Conservation (phyloP, 2,113 vertebrate genomes). For the Pyrgilauda ruficollis region DNA sequence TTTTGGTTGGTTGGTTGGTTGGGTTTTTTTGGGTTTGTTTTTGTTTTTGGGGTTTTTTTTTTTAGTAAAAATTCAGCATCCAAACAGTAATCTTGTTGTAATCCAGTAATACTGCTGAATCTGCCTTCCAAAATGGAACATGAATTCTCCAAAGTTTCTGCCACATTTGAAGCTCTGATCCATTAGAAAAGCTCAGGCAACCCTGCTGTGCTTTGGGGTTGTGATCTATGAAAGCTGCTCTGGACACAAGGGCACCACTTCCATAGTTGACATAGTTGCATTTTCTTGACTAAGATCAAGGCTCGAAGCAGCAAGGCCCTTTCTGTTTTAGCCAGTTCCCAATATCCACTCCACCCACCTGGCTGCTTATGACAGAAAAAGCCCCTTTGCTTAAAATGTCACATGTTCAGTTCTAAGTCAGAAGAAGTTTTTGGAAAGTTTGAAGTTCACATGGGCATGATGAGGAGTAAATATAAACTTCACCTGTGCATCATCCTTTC, state of each 20-base stretch:
- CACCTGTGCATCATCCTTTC: not conserved
- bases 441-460: not conserved
- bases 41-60: too few species aligned
- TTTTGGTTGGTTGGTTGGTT: not conserved
- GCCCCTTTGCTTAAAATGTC: not conserved
- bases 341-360: not conserved
- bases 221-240: not conserved
- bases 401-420: not conserved
- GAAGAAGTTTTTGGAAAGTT: not conserved
- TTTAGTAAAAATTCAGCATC: not conserved
- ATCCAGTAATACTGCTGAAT: not conserved
- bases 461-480: not conserved
- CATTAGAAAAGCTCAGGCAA: not conserved
- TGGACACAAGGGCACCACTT: not conserved
- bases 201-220: not conserved
- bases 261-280: fast-evolving
- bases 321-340: not conserved
- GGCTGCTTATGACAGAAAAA: not conserved
- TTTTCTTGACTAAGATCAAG: not conserved
- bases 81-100: not conserved
- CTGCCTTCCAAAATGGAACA: not conserved
- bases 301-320: not conserved
- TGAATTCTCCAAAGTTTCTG: not conserved
- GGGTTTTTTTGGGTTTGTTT: not conserved
- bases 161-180: not conserved